phyloP scores from a whole-genome alignment of 2,888 invertebrate genomes.

The Dasysyrphus albostriatus region DNA sequence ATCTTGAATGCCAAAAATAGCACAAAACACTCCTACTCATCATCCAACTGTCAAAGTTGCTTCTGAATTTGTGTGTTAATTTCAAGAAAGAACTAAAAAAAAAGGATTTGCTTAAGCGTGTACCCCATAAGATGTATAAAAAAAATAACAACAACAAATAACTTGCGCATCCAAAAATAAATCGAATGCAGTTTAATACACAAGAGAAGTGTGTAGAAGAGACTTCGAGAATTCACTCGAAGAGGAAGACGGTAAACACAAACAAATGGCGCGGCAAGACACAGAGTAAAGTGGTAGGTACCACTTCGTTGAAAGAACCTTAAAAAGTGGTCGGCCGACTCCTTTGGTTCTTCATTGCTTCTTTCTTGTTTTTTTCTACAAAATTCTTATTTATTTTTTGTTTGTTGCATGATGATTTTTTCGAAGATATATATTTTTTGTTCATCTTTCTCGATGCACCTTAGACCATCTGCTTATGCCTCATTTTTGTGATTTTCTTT shows the following conservation, averaged over 20 bases:
- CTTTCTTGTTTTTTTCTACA: background rate
- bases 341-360: conserved; percentile 57
- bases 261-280: conserved; percentile 50
- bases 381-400: conserved; percentile 14
- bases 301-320: conserved; percentile 61
- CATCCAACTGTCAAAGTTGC: conserved; percentile 46
- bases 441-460: conserved; percentile 37
- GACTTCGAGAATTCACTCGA: conserved; percentile 45
- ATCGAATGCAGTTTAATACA: conserved; percentile 24
- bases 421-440: conserved; percentile 39
- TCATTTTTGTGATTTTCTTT: conserved; percentile 45
- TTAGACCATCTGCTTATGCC: conserved; percentile 64
- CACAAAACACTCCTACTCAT: conserved; percentile 28
- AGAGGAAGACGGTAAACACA: conserved; percentile 63
- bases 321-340: conserved; percentile 70
- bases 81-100: conserved; percentile 2
- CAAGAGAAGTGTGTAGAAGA: conserved; percentile 2
- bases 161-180: conserved; percentile 35
- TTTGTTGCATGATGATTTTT: conserved; percentile 10
- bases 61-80: conserved; percentile 47
- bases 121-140: background rate
- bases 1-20: conserved; percentile 6
- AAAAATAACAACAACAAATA: conserved; percentile 21
- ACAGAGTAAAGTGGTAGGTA: conserved; percentile 29
- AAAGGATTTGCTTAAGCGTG: conserved; percentile 30